Base-by-base conservation (phyloP, 2,888 invertebrate genomes). In the Pharmacophagus antenor region DNA sequence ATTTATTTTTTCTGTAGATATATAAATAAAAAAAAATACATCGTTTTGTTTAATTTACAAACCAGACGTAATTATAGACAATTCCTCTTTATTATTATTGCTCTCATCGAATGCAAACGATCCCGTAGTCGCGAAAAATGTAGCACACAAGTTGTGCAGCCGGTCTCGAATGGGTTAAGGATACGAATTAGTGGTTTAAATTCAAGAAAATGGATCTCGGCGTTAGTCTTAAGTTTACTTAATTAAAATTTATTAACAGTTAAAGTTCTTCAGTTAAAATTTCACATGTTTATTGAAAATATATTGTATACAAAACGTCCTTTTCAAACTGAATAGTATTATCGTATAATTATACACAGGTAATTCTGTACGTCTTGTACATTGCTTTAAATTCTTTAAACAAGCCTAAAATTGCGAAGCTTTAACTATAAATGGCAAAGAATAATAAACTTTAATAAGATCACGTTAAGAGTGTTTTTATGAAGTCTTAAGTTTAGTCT, bases 381-480 rank as follows among this genome's bases (percentile, higher is more conserved):
- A 56, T 46, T 18, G 59, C 54, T 59, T 59, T 59, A 56, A 50
- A 17, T 56, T 67, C 64, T 65, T 65, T 56, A 67, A 73, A 71
- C 63, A 66, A 81, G 82, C 82, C 83, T 85, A 85, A 84, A 83
- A 79, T 76, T 69, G 65, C 62, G 76, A 83, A 88, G 88, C 88
- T 88, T 88, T 88, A 88, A 88, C 69, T 74, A 73, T 78, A 71
- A 67, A 84, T 83, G 79, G 87, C 88, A 88, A 88, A 88, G 88
- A 86, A 73, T 76, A 70, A 69, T 63, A 62, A 50, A 59, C 55
- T 58, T 55, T 62, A 58, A 57, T 51, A 62, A 56, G 56, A 64
- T 62, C 65, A 49, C 57, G 63, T 69, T 65, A 62, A 44, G 54
- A 31, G 31, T 31, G 10, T 52, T 56, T 59, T 56, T 56, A 57